Evolutionary conservation across 2,113 vertebrate genomes (phyloP).

Genomic region (Apodemus sylvaticus): DNA sequence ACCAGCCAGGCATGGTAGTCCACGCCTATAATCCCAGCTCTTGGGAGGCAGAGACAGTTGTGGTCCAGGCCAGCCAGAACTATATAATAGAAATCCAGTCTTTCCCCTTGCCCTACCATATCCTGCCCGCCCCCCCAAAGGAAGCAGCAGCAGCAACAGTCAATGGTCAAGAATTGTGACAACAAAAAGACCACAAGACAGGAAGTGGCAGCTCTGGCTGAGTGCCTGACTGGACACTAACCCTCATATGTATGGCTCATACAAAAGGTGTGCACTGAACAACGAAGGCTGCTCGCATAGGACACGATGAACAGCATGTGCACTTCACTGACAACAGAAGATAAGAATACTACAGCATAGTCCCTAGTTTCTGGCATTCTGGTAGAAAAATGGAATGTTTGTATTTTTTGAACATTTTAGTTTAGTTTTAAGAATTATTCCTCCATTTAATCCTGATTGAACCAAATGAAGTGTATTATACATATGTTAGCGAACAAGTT

Average conservation of each 20-base stretch:
- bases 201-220: neutral
- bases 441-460: neutral
- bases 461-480: neutral
- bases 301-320: neutral
- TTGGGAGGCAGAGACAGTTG: neutral
- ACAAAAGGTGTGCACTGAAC: neutral
- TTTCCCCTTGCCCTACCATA: neutral
- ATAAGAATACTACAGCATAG: neutral
- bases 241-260: neutral
- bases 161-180: neutral
- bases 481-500: neutral
- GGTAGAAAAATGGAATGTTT: neutral
- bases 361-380: neutral
- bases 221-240: neutral
- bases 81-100: neutral
- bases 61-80: neutral
- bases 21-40: neutral
- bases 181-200: neutral
- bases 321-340: slow-evolving; percentile 1
- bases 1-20: neutral
- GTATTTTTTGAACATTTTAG: neutral
- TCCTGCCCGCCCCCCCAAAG: neutral
- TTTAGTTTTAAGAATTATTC: neutral
- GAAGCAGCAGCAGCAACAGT: neutral
- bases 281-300: neutral